These are phyloP conservation scores for Brachyptera putata DNA, from an alignment of 2,888 invertebrate genomes.

Conservation along the genomic window DNA sequence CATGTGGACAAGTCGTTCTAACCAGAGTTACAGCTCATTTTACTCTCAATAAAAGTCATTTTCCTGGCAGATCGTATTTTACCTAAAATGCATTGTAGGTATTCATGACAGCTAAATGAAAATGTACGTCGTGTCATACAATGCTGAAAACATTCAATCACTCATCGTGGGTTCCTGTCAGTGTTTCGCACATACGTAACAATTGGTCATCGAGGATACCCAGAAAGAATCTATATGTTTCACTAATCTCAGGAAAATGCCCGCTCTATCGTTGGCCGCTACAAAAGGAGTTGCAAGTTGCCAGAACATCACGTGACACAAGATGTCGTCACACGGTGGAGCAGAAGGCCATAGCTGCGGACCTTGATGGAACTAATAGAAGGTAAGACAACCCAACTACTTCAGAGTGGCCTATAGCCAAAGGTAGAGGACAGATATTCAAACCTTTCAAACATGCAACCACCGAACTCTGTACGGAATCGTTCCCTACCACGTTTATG, in stretches of 20 bases:
- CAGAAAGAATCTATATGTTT: not conserved
- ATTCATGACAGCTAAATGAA: not conserved
- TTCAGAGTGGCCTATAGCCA: not conserved
- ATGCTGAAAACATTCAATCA: not conserved
- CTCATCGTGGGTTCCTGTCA: too few relatives aligned
- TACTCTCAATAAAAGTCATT: not conserved
- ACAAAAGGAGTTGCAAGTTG: not conserved
- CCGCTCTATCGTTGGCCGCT: too few relatives aligned
- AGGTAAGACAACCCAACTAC: not conserved
- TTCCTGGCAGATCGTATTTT: not conserved
- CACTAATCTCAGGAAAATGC: not conserved
- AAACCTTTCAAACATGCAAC: constrained; percentile 1
- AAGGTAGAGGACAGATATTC: constrained; percentile 7
- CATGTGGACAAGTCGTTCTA: not conserved
- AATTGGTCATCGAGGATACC: constrained; percentile 1
- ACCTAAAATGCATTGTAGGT: not conserved
- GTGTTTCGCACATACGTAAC: constrained; percentile 12
- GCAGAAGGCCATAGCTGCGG: not conserved
- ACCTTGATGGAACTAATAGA: constrained; percentile 1
- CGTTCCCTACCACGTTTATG: constrained; percentile 7
- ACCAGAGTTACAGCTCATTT: not conserved
- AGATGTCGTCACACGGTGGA: constrained; percentile 9
- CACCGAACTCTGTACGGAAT: constrained; percentile 2
- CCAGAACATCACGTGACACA: not conserved
- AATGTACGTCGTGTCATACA: not conserved